phyloP scores from a whole-genome alignment of 92 coral and sea anemone genomes.

The Phenganax stokvisi region DNA sequence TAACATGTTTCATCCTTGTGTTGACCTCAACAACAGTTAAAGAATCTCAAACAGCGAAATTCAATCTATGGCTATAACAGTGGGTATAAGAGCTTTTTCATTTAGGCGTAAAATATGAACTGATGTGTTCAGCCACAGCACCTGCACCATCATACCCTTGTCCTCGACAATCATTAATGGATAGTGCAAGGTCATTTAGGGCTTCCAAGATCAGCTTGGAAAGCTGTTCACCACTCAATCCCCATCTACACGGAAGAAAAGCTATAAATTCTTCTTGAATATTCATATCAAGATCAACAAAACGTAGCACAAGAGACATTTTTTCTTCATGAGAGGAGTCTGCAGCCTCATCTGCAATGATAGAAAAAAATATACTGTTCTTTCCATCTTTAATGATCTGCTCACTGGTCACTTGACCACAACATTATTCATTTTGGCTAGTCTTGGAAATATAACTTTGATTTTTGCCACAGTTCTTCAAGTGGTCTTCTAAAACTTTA shows the following conservation, averaged over 20 bases:
- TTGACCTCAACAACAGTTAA: too few species aligned
- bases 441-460: too few species aligned
- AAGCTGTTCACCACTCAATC: background rate
- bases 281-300: too few species aligned
- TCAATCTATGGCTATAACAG: too few species aligned
- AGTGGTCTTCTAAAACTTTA: background rate
- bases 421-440: background rate
- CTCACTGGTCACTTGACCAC: background rate
- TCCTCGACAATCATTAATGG: slow-evolving; percentile 8
- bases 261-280: too few species aligned
- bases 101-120: too few species aligned
- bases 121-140: background rate
- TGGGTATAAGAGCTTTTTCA: too few species aligned
- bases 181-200: background rate
- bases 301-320: too few species aligned
- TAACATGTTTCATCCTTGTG: too few species aligned
- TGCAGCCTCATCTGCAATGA: background rate
- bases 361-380: background rate
- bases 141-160: slow-evolving; percentile 13
- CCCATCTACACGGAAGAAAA: background rate
- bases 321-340: too few species aligned
- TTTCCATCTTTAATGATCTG: background rate
- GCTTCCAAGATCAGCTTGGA: background rate
- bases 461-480: background rate
- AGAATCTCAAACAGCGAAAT: too few species aligned